These are phyloP conservation scores for Cantharis rufa DNA, from an alignment of 2,888 invertebrate species.

Conservation along the genomic window DNA sequence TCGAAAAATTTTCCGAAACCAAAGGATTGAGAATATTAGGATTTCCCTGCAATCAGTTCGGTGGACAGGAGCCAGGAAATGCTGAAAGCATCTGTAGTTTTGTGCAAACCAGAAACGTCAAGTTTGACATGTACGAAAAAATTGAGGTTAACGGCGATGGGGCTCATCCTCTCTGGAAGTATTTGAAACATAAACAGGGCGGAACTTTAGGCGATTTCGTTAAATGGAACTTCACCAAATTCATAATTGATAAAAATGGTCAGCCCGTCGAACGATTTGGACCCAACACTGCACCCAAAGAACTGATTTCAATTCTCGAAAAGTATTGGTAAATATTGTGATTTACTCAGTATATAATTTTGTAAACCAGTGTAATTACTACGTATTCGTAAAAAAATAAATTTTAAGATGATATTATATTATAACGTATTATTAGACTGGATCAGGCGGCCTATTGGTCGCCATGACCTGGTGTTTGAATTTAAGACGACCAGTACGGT, in stretches of 20 bases:
- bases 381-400: neutral
- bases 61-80: conserved; percentile 70
- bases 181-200: conserved; percentile 63
- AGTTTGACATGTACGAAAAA: conserved; percentile 75
- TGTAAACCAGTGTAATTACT: neutral
- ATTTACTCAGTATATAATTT: neutral
- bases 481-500: no score
- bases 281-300: conserved; percentile 57
- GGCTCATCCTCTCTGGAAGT: conserved; percentile 70
- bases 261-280: conserved; percentile 70
- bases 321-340: conserved; percentile 47
- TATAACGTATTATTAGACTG: neutral
- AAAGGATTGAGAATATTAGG: conserved; percentile 79
- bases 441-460: no score
- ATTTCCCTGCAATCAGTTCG: conserved; percentile 89
- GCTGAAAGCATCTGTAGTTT: conserved; percentile 68
- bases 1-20: conserved; percentile 72
- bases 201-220: conserved; percentile 67
- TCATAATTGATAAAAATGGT: conserved; percentile 76
- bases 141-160: conserved; percentile 70
- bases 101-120: conserved; percentile 64
- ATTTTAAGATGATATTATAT: neutral
- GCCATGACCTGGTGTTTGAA: no score
- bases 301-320: conserved; percentile 48
- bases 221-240: conserved; percentile 92